phyloP scores from a whole-genome alignment of 1,140 invertebrate species.

The Drosophila ficusphila region DNA sequence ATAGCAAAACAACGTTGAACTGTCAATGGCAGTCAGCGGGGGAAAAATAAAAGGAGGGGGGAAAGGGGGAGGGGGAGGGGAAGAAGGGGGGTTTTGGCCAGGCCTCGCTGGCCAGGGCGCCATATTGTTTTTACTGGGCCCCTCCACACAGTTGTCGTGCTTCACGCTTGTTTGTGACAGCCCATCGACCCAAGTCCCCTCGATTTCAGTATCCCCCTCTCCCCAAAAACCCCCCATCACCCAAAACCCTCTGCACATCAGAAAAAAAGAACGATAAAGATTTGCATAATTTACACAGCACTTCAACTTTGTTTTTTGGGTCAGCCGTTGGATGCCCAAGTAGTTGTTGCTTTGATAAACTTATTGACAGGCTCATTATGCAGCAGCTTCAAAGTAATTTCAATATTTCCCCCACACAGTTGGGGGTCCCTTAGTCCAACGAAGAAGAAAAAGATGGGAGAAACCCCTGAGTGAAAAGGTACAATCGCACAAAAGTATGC shows the following conservation, averaged over 20 bases:
- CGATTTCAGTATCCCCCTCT: not conserved
- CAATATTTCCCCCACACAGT: conserved; percentile 24
- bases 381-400: conserved; percentile 51
- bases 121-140: conserved; percentile 79
- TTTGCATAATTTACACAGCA: conserved; percentile 82
- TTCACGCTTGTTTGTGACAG: conserved; percentile 81
- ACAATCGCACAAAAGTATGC: conserved; percentile 50
- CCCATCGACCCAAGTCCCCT: conserved; percentile 24
- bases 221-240: too few species aligned
- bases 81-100: not conserved
- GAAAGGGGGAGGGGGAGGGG: conserved; percentile 4
- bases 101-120: conserved; percentile 57
- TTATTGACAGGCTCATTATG: conserved; percentile 80
- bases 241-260: not conserved
- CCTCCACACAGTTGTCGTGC: conserved; percentile 71
- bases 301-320: conserved; percentile 70
- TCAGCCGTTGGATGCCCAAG: conserved; percentile 40
- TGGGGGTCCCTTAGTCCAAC: too few species aligned
- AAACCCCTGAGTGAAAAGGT: conserved; percentile 7
- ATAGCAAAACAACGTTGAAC: conserved; percentile 71
- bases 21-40: conserved; percentile 72
- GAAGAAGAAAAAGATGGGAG: too few species aligned
- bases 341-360: conserved; percentile 76
- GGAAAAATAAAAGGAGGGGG: too few species aligned
- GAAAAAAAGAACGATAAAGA: conserved; percentile 65